Base-by-base conservation (phyloP, 1,140 invertebrate genomes). In the Camponotus pennsylvanicus region DNA sequence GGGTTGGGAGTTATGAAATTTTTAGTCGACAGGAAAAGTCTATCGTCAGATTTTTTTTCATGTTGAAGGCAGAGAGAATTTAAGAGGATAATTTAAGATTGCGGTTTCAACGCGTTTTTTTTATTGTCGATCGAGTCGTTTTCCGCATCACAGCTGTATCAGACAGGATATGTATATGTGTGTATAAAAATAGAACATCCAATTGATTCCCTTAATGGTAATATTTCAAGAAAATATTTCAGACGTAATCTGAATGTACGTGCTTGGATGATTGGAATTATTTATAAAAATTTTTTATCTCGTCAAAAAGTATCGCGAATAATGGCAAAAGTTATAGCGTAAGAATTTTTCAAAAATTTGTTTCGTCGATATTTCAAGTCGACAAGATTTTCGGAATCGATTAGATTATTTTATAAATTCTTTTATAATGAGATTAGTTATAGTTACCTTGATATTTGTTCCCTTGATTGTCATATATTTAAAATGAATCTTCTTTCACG, bases 11-110 rank as follows among this genome's bases (percentile, higher is more conserved):
- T 61, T 37, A 57, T 66, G 32, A 85, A 59, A 69, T 59, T 80
- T 79, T 71, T 32, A 45, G 49, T 45, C n/a, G 40, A 82, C 49
- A 34, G 37, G 70, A 32, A 76, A 78, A 77, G 70, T 84, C 42
- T 32, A 52, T 42, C 45, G 27, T 2, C 42, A n/a, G 49, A 42
- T 49, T 84, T 52, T 64, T 64, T 78, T 55, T 27, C 15, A 21
- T 52, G 40, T 21, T 9, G 13, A 40, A 0, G n/a, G 6, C 45
- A 0, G 21, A 13, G n/a, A 2, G 52, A 32, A 13, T 42, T 42
- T 18, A 9, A 21, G 13, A 21, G 8, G 27, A 80, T 61, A 73
- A 82, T 37, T 82, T 61, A 18, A 27, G 55, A 73, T 37, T 57
- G 37, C 7, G 21, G 37, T 71, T 45, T 71, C 40, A 52, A 27